Evolutionary conservation across 2,888 invertebrate genomes (phyloP), one percentile per base, ranked within the genome.

Genomic region (Nebria salina): DNA sequence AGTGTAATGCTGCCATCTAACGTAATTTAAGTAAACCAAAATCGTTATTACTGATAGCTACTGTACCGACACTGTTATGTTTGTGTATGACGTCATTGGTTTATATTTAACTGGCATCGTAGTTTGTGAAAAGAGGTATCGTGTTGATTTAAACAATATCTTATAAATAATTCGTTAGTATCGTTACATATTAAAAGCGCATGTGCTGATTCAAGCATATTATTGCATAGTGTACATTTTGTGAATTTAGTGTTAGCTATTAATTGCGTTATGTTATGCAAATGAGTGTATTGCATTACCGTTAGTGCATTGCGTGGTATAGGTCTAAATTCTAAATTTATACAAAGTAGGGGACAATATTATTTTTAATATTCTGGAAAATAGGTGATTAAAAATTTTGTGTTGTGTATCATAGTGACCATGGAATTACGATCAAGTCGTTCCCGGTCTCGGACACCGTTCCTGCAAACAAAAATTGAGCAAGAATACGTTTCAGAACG

Each of bases 361-460:
- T 76, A 72, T 76, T 81, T 81, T 72, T 65, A 65, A 20, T 75
- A 75, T 75, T 64, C 2, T 70, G 65, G 11, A n/a, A 72, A 15
- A 75, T 80, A 54, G 72, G 75, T 70, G 75, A 80, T 1, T 34
- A 34, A 34, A 70, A 70, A 20, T 20, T 11, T 70, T 25, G 75
- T 70, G 80, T 82, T 82, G 65, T 75, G 75, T 43, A 9, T 77
- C 64, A 75, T 54, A n/a, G 68, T 76, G 81, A 83, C 73, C 66
- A 89, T 88, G 88, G 88, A 92, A 89, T 91, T 93, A 87, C 90
- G 93, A 88, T 92, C 93, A 88, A 87, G 85, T 80, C 92, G 93
- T 89, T 94, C 94, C 85, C 91, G 94, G 85, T 94, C 94, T 65
- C 93, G 92, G 86, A 94, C 94, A 85, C 94, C 94, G 83, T 93